phyloP scores from a whole-genome alignment of 2,888 invertebrate species.

The Himalopsyche tibetana region DNA sequence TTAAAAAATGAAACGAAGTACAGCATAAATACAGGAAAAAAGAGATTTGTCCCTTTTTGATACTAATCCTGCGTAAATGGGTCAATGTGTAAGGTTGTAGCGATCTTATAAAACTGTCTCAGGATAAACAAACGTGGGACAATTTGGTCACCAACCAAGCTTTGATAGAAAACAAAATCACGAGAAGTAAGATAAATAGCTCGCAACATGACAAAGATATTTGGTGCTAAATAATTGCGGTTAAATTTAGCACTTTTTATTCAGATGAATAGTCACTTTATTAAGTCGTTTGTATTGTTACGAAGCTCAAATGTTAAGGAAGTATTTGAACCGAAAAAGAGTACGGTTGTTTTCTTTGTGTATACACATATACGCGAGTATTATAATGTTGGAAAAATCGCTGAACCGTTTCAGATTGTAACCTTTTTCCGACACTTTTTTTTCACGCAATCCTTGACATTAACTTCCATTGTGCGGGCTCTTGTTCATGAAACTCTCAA shows the following conservation, averaged over 20 bases:
- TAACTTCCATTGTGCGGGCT: not conserved
- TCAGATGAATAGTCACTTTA: not conserved
- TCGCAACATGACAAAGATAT: too few species aligned
- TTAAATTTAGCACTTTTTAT: not conserved
- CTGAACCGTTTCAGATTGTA: conserved; percentile 17
- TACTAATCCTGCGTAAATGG: too few species aligned
- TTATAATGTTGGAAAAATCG: not conserved
- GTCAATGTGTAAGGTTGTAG: too few species aligned
- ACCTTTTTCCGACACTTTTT: conserved; percentile 19
- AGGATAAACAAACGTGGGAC: too few species aligned
- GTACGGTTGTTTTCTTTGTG: conserved; percentile 20
- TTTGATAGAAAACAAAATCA: too few species aligned
- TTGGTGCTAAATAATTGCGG: not conserved
- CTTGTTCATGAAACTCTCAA: conserved; percentile 9
- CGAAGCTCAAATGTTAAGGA: not conserved
- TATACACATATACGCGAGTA: not conserved
- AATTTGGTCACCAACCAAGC: too few species aligned
- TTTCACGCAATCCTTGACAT: conserved; percentile 12
- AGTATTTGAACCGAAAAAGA: conserved; percentile 7
- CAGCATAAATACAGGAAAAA: too few species aligned
- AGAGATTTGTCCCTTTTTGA: too few species aligned
- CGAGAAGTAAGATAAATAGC: too few species aligned
- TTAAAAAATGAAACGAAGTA: too few species aligned
- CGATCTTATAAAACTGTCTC: too few species aligned
- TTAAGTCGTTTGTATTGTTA: not conserved